These are phyloP conservation scores for Litocranius walleri DNA, from an alignment of 2,113 vertebrate species.

Conservation along the genomic window DNA sequence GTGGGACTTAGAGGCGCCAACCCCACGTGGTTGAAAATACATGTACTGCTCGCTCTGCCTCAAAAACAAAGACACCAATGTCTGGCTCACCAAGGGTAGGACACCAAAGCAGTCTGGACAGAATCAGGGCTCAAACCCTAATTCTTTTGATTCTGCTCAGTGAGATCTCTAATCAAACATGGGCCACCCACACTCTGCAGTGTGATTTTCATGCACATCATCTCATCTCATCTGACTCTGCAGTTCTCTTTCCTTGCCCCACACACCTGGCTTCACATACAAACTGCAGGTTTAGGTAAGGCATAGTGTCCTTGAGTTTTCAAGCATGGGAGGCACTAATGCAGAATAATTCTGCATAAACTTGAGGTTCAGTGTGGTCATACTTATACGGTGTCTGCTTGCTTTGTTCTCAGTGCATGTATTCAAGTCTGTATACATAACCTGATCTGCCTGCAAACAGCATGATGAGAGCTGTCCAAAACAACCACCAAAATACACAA, in stretches of 20 bases:
- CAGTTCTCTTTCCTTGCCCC: not conserved
- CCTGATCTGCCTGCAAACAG: not conserved
- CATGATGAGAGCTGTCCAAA: not conserved
- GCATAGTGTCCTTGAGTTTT: not conserved
- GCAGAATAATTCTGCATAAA: not conserved
- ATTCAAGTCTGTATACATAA: not conserved
- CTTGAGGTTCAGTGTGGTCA: not conserved
- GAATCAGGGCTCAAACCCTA: not conserved
- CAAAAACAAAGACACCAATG: not conserved
- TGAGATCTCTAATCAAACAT: not conserved
- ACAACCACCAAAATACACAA: not conserved
- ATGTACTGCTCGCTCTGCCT: not conserved
- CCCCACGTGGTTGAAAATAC: not conserved
- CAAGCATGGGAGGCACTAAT: not conserved
- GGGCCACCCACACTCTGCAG: not conserved
- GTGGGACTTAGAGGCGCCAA: not conserved
- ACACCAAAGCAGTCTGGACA: not conserved
- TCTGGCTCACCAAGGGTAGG: not conserved
- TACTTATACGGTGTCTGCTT: not conserved
- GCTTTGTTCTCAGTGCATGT: not conserved
- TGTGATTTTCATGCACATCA: not conserved
- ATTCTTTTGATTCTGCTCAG: accelerated
- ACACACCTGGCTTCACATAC: not conserved
- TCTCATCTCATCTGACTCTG: not conserved
- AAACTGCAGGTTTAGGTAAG: not conserved